Evolutionary conservation across 2,888 invertebrate genomes (phyloP).

Genomic region (Lacanobia wlatinum): DNA sequence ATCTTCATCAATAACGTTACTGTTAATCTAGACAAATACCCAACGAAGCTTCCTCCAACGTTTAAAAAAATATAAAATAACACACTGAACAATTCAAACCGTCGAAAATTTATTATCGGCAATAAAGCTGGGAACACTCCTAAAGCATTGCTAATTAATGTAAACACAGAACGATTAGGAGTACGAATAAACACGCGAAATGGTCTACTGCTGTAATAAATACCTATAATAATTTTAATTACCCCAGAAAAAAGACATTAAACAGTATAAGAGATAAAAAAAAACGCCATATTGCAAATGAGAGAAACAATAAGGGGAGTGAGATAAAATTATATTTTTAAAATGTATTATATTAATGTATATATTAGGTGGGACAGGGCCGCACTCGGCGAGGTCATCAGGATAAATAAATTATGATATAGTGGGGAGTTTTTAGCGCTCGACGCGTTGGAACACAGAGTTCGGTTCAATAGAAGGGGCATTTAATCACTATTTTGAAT

Average conservation of each 20-base stretch:
- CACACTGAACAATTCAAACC: constrained; percentile 71
- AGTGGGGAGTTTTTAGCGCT: constrained; percentile 82
- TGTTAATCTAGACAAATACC: not conserved
- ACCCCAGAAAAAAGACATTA: constrained; percentile 87
- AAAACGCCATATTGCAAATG: constrained; percentile 87
- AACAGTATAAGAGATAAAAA: constrained; percentile 85
- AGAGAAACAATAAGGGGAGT: constrained; percentile 76
- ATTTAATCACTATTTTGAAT: not conserved
- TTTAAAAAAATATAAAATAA: constrained; percentile 59
- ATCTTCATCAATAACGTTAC: not conserved
- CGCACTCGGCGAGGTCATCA: constrained; percentile 86
- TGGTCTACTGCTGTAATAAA: constrained; percentile 86
- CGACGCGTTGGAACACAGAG: constrained; percentile 77
- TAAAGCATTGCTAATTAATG: constrained; percentile 90
- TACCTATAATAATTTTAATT: constrained; percentile 91
- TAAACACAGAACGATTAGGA: constrained; percentile 89
- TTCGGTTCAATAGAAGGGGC: constrained; percentile 66
- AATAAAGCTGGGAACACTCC: constrained; percentile 87
- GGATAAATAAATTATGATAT: constrained; percentile 90
- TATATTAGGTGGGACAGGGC: constrained; percentile 83
- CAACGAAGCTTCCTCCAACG: not conserved
- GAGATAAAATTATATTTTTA: constrained; percentile 72
- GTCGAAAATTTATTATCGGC: constrained; percentile 85
- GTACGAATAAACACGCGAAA: constrained; percentile 86
- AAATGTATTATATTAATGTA: constrained; percentile 80